Base-by-base conservation (phyloP, 2,888 invertebrate genomes). In the Acleris laterana region DNA sequence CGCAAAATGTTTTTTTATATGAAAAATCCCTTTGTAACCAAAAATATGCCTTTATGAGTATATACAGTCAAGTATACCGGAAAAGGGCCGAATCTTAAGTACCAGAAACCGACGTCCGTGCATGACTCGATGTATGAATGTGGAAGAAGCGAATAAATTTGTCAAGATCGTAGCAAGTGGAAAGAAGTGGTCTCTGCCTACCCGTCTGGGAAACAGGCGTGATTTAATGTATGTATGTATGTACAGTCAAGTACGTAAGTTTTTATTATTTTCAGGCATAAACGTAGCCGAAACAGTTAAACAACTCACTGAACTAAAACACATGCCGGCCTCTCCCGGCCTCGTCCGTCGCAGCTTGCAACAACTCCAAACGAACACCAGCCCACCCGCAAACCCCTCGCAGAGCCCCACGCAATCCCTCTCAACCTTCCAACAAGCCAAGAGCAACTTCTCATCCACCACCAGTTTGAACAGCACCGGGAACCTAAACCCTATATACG, bases 281-380 rank as follows among this genome's bases (percentile, higher is more conserved):
- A 96, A 95, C 77, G 97, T 98, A 19, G 97, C 97, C 0, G 97
- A 97, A 84, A 97, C 97, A 0, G 96, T 97, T 7, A 96, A 97
- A 82, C 97, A 96, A 50, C 88, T 98, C 64, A 97, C 97, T 0
- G 97, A 97, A 79, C 87, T 97, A 70, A 96, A 96, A 76, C 97
- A 97, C 87, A 97, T 96, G 77, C 97, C 97, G 0, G 97, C 97
- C 3, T 97, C 97, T 72, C 97, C 98, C 5, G 95, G 95, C 71
- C 94, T 96, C 5, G 88, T 96, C 28, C 94, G 96, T 7, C 94
- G 95, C 17, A 83, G 83, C 38, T 79, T 87, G 4, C 72, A 71
- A 51, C 74, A 70, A 56, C 74, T 69, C 22, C 72, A 72, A 46
- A 63, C 70, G 78, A 78, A 49, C 79, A 80, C 19, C 75, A 77